Evolutionary conservation across 2,113 vertebrate genomes (phyloP).

Genomic region (Podarcis cretensis): DNA sequence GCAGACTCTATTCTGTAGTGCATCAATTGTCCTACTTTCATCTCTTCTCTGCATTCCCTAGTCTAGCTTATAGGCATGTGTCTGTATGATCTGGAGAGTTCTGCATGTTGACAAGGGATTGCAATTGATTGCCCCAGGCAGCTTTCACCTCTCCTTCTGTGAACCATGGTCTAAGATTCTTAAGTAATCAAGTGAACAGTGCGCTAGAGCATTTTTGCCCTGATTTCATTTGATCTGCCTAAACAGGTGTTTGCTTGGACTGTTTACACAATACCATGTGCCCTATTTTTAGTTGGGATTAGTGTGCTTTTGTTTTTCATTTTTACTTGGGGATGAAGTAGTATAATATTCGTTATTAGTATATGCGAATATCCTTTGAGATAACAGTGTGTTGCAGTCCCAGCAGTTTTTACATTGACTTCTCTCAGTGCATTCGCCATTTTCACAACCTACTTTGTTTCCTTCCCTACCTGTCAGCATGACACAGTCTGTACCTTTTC

Average conservation of each 20-base stretch:
- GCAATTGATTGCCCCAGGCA: background rate
- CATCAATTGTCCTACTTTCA: background rate
- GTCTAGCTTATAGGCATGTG: background rate
- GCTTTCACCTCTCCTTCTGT: background rate
- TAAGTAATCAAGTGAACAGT: background rate
- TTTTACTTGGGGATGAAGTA: background rate
- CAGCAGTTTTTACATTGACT: background rate
- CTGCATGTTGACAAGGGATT: background rate
- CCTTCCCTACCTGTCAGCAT: background rate
- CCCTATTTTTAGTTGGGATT: too few relatives aligned
- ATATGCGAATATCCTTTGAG: background rate
- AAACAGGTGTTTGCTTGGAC: background rate
- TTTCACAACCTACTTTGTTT: background rate
- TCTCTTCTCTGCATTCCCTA: background rate
- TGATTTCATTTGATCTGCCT: background rate
- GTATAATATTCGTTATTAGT: background rate
- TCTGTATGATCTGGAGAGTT: background rate
- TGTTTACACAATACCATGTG: too few relatives aligned
- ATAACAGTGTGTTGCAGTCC: background rate
- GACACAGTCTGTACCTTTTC: background rate
- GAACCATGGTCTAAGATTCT: background rate
- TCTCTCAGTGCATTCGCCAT: background rate
- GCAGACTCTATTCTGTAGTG: background rate
- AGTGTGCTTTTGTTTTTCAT: background rate
- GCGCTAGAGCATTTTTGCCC: background rate